These are phyloP conservation scores for Lottia scabra DNA, from an alignment of 2,888 invertebrate species.

Conservation along the genomic window DNA sequence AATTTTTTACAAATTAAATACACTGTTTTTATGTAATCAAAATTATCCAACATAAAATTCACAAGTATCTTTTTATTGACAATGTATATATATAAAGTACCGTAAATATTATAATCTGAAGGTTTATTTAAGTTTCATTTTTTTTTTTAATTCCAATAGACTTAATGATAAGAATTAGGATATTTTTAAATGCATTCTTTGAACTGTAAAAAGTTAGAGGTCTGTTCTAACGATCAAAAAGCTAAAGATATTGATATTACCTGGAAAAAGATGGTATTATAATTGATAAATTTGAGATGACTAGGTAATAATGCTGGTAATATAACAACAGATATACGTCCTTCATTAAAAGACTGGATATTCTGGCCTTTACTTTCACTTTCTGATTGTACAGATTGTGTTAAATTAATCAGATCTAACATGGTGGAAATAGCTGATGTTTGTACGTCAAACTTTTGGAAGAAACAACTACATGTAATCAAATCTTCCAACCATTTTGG, in stretches of 20 bases:
- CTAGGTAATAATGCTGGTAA: conserved; percentile 78
- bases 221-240: no score
- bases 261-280: conserved; percentile 79
- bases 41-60: no score
- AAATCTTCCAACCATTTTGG: conserved; percentile 79
- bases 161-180: no score
- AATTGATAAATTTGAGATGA: conserved; percentile 78
- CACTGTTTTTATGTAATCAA: no score
- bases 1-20: no score
- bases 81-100: no score
- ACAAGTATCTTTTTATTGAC: no score
- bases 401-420: conserved; percentile 78
- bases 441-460: conserved; percentile 71
- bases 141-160: no score
- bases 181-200: no score
- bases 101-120: no score
- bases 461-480: conserved; percentile 78
- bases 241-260: conserved; percentile 48
- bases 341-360: conserved; percentile 34
- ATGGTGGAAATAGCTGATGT: conserved; percentile 79
- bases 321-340: conserved; percentile 77
- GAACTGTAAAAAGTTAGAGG: no score
- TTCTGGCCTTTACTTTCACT: conserved; percentile 34
- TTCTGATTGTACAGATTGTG: conserved; percentile 70
- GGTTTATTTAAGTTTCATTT: no score